These are phyloP conservation scores for Macrotus californicus DNA, from an alignment of 2,113 vertebrate species.

Conservation along the genomic window DNA sequence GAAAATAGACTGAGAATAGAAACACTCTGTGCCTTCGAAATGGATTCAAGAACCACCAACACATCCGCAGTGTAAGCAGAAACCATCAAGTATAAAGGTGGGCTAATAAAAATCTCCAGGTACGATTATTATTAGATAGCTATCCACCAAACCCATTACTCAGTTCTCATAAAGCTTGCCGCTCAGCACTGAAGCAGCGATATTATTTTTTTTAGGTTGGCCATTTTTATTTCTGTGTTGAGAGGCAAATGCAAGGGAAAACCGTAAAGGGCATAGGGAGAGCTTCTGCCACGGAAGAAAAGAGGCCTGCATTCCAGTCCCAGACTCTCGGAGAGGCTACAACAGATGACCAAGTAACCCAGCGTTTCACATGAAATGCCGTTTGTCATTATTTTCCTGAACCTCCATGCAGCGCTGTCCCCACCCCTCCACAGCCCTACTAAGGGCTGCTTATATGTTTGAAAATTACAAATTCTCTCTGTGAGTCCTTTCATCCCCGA, in stretches of 20 bases:
- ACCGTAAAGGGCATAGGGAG: neutral
- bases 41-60: conserved; percentile 23
- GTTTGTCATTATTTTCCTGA: neutral
- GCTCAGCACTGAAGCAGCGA: neutral
- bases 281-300: neutral
- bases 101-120: conserved; percentile 51
- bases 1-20: conserved; percentile 10
- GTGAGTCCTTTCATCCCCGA: neutral
- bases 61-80: conserved; percentile 17
- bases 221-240: neutral
- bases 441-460: neutral
- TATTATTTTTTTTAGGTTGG: neutral
- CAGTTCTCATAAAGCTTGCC: conserved; percentile 33
- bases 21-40: conserved; percentile 25
- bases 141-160: conserved; percentile 41
- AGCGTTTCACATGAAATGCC: neutral
- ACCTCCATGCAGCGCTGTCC: neutral
- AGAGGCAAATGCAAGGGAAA: conserved; percentile 21
- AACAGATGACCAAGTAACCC: neutral
- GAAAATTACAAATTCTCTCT: neutral
- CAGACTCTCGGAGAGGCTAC: neutral
- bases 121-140: conserved; percentile 54
- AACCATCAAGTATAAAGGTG: neutral
- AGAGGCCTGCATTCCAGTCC: neutral
- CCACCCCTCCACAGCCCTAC: neutral